Percentiles rank a stretch among this genome's conserved stretches.
Conservation (phyloP, 2,797 vertebrate genomes). For the Australoheros facetus region DNA sequence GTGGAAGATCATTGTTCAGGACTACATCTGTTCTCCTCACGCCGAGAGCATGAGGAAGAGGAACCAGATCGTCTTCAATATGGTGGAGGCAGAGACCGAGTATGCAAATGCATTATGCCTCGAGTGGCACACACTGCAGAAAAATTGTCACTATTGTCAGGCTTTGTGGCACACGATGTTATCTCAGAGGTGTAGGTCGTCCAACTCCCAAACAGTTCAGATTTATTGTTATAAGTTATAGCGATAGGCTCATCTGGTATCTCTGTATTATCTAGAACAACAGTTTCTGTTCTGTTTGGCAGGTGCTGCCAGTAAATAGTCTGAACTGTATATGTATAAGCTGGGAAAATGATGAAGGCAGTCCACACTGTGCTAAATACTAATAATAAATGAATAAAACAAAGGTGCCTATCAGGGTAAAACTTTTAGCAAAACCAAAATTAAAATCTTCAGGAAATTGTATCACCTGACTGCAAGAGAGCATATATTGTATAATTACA, state of each 20-base stretch:
- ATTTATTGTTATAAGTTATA: not conserved
- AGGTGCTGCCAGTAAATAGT: not conserved
- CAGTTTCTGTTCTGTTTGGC: not conserved
- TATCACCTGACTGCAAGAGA: not conserved
- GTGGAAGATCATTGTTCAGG: conserved; percentile 98
- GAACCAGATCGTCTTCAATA: conserved; percentile 97
- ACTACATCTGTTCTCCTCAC: conserved; percentile 96
- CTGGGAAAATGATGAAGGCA: not conserved
- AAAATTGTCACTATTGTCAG: not conserved
- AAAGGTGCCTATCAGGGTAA: not conserved
- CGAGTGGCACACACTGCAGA: not conserved
- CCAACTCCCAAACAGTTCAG: not conserved
- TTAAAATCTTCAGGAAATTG: not conserved
- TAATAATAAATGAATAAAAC: not conserved
- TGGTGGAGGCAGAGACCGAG: conserved; percentile 95
- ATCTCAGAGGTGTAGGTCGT: not conserved
- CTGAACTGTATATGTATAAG: not conserved
- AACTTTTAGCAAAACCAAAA: not conserved
- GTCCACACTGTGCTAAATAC: not conserved
- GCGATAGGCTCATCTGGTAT: not conserved
- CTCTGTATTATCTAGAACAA: not conserved
- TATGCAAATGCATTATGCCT: conserved; percentile 60
- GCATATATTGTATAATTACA: not conserved
- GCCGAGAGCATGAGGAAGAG: conserved; percentile 97
- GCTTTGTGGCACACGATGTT: not conserved